Base-by-base conservation (phyloP, 2,888 invertebrate genomes). In the Oxystoma pomonae region DNA sequence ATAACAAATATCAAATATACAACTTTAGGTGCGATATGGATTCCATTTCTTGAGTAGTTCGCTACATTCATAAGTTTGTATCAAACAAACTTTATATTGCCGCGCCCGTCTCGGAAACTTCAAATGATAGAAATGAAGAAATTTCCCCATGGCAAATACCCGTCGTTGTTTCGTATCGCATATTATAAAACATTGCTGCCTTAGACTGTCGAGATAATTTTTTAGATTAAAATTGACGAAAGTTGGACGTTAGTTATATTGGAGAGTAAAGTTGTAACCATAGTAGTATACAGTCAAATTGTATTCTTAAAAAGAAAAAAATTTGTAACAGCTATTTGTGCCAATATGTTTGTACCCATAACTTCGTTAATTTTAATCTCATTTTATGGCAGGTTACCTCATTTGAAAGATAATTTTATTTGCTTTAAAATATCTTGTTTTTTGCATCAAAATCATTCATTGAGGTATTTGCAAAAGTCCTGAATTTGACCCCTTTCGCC, bases 71-170 rank as follows among this genome's bases (percentile, higher is more conserved):
- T 75, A 76, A 77, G 74, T 77, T 76, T 74, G 71, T 72, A 74
- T 73, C 75, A 75, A 74, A 74, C 73, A 76, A 77, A 77, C 76
- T 77, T 76, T 75, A 77, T 77, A 77, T 76, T 75, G 72, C 75
- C 67, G 72, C 70, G 72, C 70, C 69, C 62, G 20, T 66, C 69
- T 68, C 63, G 68, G 68, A 67, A 70, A 71, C 71, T 70, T 71
- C 71, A 71, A 71, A 71, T 69, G 69, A 71, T 71, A 68, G 70
- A 72, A 69, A 69, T 68, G 67, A 65, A 55, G 68, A 67, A 67
- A 67, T 67, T 67, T 63, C 62, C 61, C 64, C 35, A 35, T 35
- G 35, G 35, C 35, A 35, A 35, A 35, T 35, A 35, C 35, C 12
- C 35, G 3, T 35, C 5, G 5, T 35, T 35, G 35, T 35, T 35